phyloP scores from a whole-genome alignment of 2,888 invertebrate species.

The Synergus itoensis region DNA sequence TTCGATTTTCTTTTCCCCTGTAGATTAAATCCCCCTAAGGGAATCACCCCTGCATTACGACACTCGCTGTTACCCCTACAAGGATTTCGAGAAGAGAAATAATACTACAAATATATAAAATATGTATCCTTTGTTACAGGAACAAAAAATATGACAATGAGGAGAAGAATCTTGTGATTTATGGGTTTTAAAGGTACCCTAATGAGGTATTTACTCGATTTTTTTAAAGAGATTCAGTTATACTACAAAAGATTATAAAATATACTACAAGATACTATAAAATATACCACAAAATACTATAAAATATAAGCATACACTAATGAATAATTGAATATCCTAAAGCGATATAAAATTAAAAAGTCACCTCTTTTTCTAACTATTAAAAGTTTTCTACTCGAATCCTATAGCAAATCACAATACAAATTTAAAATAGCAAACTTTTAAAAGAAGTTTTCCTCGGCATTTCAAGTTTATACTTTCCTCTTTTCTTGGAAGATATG shows the following conservation, averaged over 20 bases:
- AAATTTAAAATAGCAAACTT: slow-evolving; percentile 6
- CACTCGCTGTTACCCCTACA: not conserved
- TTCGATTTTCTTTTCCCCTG: slow-evolving; percentile 13
- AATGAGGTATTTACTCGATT: not conserved
- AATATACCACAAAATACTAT: too few species aligned
- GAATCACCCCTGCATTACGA: not conserved
- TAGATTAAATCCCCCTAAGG: slow-evolving; percentile 24
- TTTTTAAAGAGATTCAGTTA: not conserved
- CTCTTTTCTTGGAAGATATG: slow-evolving; percentile 15
- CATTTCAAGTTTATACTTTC: slow-evolving; percentile 23
- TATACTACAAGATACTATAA: too few species aligned
- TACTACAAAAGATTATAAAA: not conserved
- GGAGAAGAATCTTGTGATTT: not conserved
- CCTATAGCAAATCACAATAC: slow-evolving; percentile 16
- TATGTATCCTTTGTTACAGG: not conserved
- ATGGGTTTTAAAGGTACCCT: not conserved
- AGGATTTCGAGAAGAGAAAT: slow-evolving; percentile 5
- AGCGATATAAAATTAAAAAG: too few species aligned
- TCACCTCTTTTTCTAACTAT: not conserved
- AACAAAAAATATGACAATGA: not conserved
- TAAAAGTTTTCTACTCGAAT: not conserved
- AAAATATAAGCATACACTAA: too few species aligned
- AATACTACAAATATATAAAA: not conserved
- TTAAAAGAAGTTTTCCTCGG: not conserved
- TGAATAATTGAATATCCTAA: too few species aligned